A percentile compares a stretch with the other conserved stretches of the same genome.
These are phyloP conservation scores for Drosophila cardini DNA, from an alignment of 1,140 invertebrate genomes.

Conservation along the genomic window DNA sequence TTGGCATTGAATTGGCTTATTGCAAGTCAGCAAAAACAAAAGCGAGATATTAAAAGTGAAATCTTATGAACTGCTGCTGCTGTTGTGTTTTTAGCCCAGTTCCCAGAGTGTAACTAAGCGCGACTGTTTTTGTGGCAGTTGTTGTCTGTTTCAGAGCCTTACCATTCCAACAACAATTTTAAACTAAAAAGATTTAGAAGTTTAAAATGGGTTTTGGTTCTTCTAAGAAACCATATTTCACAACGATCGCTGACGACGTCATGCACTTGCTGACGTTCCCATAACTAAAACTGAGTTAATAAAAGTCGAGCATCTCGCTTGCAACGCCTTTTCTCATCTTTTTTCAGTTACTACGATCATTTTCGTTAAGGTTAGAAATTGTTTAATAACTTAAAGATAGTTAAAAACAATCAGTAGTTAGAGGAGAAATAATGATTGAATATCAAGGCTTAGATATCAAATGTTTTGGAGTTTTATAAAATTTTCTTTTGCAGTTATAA, in stretches of 20 bases:
- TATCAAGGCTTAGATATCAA: not conserved
- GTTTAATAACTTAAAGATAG: not conserved
- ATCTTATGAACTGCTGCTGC: slow-evolving; percentile 43
- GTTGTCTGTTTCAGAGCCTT: too few species aligned
- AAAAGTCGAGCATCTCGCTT: too few species aligned
- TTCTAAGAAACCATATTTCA: too few species aligned
- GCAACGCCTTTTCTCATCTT: not conserved
- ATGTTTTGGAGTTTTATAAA: not conserved
- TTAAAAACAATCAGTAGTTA: too few species aligned
- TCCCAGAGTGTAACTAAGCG: too few species aligned
- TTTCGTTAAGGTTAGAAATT: not conserved
- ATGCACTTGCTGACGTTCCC: too few species aligned
- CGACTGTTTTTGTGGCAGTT: slow-evolving; percentile 23
- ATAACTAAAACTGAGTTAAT: too few species aligned
- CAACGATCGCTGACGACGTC: too few species aligned
- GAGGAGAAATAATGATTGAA: not conserved
- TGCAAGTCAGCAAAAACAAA: slow-evolving; percentile 56
- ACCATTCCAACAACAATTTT: too few species aligned
- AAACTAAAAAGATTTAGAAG: too few species aligned
- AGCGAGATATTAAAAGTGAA: slow-evolving; percentile 69
- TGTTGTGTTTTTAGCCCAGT: slow-evolving; percentile 12
- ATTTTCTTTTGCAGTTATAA: not conserved
- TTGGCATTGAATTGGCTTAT: slow-evolving; percentile 74
- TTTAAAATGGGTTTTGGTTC: too few species aligned
- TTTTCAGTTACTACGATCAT: not conserved